phyloP scores from a whole-genome alignment of 2,888 invertebrate species.

The Drosophila nr. perissopoda region DNA sequence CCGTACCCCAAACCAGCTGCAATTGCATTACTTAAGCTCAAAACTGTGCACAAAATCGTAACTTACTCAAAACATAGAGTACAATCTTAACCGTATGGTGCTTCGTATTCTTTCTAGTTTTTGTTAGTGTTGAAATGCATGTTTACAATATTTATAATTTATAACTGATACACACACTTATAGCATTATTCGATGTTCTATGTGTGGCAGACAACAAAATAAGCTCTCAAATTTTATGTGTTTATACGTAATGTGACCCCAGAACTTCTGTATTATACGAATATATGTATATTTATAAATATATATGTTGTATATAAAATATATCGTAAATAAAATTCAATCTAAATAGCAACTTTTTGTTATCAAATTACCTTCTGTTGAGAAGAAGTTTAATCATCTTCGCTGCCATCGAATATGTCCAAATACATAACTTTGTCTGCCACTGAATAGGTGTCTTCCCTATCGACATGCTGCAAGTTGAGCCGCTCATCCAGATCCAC shows the following conservation, averaged over 20 bases:
- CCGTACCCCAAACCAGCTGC: conserved; percentile 29
- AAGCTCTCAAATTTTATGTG: conserved; percentile 54
- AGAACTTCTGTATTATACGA: conserved; percentile 56
- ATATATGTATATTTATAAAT: conserved; percentile 43
- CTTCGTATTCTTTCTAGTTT: conserved; percentile 44
- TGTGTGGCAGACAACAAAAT: conserved; percentile 39
- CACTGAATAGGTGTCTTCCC: neutral
- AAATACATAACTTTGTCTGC: neutral
- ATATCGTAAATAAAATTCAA: conserved; percentile 30
- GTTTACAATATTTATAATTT: conserved; percentile 47
- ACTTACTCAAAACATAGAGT: conserved; percentile 35
- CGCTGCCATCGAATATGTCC: neutral
- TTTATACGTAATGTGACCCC: conserved; percentile 46
- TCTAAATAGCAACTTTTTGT: conserved; percentile 8
- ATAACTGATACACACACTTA: conserved; percentile 29
- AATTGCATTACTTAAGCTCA: conserved; percentile 53
- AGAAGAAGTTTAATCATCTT: neutral
- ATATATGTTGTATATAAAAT: conserved; percentile 45
- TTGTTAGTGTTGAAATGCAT: conserved; percentile 29
- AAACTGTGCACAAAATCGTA: conserved; percentile 53
- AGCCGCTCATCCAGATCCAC: conserved; percentile 27
- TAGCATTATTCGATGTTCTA: conserved; percentile 8
- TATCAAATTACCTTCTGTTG: too few species aligned
- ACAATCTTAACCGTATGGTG: conserved; percentile 56
- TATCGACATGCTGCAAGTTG: conserved; percentile 18